Conservation (phyloP, 2,113 vertebrate species). For the Oxyruncus cristatus region DNA sequence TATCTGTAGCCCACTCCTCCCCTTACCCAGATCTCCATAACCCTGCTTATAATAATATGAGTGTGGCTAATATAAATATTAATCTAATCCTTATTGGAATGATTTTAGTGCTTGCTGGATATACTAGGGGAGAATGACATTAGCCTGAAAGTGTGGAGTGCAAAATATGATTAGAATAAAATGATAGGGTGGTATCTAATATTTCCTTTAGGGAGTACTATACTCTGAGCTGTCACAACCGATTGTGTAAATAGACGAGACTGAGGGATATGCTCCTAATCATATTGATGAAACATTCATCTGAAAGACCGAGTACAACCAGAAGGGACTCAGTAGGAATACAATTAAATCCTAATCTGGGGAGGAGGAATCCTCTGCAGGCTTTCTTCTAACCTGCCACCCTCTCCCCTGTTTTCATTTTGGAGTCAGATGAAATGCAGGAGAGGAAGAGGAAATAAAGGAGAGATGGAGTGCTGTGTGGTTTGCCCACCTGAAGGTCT, state of each 20-base stretch:
- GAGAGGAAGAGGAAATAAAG: neutral
- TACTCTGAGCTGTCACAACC: conserved; percentile 74
- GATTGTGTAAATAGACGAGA: conserved; percentile 69
- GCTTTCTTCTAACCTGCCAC: neutral
- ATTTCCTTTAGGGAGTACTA: conserved; percentile 73
- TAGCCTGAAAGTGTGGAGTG: conserved; percentile 26
- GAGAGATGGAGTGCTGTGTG: neutral
- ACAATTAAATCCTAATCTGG: conserved; percentile 67
- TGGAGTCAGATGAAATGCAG: neutral
- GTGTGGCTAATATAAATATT: conserved; percentile 29
- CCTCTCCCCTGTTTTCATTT: neutral
- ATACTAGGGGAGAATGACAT: conserved; percentile 37
- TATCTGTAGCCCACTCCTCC: neutral
- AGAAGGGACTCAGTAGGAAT: conserved; percentile 65
- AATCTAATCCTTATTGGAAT: conserved; percentile 38
- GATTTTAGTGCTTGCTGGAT: conserved; percentile 24
- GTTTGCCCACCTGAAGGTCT: neutral
- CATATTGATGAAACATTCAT: conserved; percentile 72
- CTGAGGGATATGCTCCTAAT: conserved; percentile 66
- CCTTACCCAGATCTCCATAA: neutral
- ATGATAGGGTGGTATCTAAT: conserved; percentile 60
- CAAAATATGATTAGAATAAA: conserved; percentile 70
- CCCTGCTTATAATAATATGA: neutral
- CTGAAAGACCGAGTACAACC: conserved; percentile 50
- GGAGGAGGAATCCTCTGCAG: conserved; percentile 18